These are phyloP conservation scores for Ariolimax columbianus DNA, from an alignment of 2,888 invertebrate species.

Conservation along the genomic window DNA sequence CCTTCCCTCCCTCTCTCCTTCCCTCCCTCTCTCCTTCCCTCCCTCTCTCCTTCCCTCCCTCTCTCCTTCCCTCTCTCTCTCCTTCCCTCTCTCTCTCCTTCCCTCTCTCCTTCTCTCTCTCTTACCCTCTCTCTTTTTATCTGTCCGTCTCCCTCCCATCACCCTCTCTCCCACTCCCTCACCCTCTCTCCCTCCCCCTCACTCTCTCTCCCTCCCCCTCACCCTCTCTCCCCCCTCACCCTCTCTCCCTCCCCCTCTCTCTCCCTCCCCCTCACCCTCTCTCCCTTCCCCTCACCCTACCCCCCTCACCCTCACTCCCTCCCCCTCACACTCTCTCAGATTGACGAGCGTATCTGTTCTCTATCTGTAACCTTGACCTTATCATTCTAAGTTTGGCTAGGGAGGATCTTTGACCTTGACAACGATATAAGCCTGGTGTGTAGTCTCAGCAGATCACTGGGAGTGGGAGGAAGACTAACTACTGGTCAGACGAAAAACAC, in stretches of 20 bases:
- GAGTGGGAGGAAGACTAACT: too few relatives aligned
- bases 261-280: conserved; percentile 3
- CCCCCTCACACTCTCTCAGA: too few relatives aligned
- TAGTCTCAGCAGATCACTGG: too few relatives aligned
- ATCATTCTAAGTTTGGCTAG: too few relatives aligned
- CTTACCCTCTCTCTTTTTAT: conserved; percentile 32
- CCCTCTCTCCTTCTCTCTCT: conserved; percentile 11
- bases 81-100: background rate
- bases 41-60: background rate
- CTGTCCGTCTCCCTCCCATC: conserved; percentile 30
- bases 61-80: background rate
- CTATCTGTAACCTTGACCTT: too few relatives aligned
- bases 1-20: background rate
- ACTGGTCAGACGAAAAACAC: too few relatives aligned
- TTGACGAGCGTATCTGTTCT: too few relatives aligned
- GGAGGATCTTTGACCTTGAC: too few relatives aligned
- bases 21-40: background rate
- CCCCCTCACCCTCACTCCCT: background rate
- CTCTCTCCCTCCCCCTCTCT: too few relatives aligned
- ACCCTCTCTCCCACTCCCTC: conserved; percentile 17
- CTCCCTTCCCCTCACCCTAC: background rate
- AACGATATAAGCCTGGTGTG: too few relatives aligned
- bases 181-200: conserved; percentile 24
- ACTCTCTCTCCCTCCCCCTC: conserved; percentile 12
- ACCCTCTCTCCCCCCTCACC: too few relatives aligned